phyloP scores from a whole-genome alignment of 1,140 invertebrate species.

The Pinna nobilis region DNA sequence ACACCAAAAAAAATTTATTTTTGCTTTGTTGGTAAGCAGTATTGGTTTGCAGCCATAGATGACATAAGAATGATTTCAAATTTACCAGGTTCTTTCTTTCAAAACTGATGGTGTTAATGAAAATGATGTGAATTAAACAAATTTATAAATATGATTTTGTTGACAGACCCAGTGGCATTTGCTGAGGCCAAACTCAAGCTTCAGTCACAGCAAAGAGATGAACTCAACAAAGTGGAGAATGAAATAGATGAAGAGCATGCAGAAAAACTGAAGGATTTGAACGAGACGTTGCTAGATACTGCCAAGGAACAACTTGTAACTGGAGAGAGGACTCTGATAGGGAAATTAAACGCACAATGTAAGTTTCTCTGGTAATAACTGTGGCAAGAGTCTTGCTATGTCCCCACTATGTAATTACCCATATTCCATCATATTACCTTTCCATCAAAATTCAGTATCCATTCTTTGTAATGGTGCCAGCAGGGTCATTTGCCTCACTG shows the following conservation, averaged over 20 bases:
- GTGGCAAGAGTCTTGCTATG: background rate
- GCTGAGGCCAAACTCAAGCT: slow-evolving; percentile 54
- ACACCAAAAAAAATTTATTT: too few species aligned
- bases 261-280: slow-evolving; percentile 47
- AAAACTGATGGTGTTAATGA: too few species aligned
- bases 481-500: too few species aligned
- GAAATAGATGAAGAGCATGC: slow-evolving; percentile 65
- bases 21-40: too few species aligned
- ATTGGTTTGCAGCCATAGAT: too few species aligned
- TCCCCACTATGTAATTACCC: too few species aligned
- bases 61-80: background rate
- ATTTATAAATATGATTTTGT: background rate
- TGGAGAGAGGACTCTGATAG: slow-evolving; percentile 47
- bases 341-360: slow-evolving; percentile 57
- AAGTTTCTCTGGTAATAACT: background rate
- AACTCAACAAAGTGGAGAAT: slow-evolving; percentile 61
- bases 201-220: slow-evolving; percentile 61
- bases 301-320: slow-evolving; percentile 56
- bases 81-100: background rate
- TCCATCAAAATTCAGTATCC: too few species aligned
- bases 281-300: slow-evolving; percentile 43
- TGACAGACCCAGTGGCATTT: slow-evolving; percentile 61
- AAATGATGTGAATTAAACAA: too few species aligned
- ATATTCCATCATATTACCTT: too few species aligned
- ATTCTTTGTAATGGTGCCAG: too few species aligned